These are phyloP conservation scores for Haemorhous mexicanus DNA, from an alignment of 2,113 vertebrate genomes.

Conservation along the genomic window DNA sequence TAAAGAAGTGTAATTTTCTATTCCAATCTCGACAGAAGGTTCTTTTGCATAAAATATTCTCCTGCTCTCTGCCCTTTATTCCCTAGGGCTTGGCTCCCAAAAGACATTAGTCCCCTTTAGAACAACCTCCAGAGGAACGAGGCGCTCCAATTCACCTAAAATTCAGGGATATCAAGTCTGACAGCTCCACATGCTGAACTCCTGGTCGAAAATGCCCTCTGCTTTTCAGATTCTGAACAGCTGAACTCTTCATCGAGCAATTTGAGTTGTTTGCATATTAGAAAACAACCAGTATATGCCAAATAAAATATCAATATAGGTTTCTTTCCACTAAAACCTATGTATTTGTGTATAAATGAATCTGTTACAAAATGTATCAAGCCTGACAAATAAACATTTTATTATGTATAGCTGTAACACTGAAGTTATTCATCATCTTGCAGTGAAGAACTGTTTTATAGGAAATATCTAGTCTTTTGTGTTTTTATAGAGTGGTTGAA, in stretches of 20 bases:
- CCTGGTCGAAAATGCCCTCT: conserved; percentile 15
- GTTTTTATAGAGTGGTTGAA: background rate
- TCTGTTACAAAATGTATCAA: background rate
- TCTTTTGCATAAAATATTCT: conserved; percentile 61
- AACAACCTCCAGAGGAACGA: background rate
- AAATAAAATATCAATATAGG: background rate
- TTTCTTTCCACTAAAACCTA: background rate
- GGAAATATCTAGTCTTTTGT: background rate
- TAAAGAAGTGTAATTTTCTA: conserved; percentile 47
- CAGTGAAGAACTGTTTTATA: background rate
- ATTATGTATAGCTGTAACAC: background rate
- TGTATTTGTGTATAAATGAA: background rate
- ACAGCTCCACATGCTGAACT: conserved; percentile 1
- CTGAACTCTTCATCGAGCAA: background rate
- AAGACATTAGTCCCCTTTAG: conserved; percentile 30
- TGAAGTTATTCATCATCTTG: background rate
- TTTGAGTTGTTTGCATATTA: background rate
- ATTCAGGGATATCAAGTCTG: conserved; percentile 23
- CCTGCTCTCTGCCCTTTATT: conserved; percentile 32
- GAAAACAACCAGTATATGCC: background rate
- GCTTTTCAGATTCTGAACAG: background rate
- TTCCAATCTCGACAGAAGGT: conserved; percentile 21
- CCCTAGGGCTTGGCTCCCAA: conserved; percentile 6
- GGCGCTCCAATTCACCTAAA: conserved; percentile 24
- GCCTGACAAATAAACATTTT: background rate